Evolutionary conservation across 2,797 vertebrate species (phyloP).

Genomic region (Hapalemur alaotrensis): DNA sequence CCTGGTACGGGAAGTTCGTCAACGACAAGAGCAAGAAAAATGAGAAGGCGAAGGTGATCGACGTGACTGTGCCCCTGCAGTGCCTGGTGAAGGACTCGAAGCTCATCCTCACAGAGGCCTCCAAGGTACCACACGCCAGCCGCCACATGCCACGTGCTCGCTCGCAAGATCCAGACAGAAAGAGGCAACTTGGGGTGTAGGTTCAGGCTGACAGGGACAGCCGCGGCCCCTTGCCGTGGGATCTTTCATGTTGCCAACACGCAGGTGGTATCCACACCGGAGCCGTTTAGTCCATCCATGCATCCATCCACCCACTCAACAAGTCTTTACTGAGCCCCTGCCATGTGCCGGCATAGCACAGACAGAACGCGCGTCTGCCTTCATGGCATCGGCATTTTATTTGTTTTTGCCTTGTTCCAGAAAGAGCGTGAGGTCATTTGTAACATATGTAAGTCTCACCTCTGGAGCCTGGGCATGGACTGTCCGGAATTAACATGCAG

Average conservation of each 20-base stretch:
- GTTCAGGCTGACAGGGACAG: background rate
- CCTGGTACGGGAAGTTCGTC: slow-evolving; percentile 99
- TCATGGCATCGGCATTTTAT: rapidly evolving
- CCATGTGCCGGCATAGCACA: background rate
- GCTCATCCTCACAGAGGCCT: slow-evolving; percentile 97
- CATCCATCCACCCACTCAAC: too few species aligned
- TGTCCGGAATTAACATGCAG: background rate
- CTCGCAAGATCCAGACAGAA: background rate
- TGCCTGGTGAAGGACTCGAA: slow-evolving; percentile 99
- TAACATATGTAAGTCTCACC: background rate
- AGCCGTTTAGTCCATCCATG: rapidly evolving
- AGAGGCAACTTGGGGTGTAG: too few species aligned
- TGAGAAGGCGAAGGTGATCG: slow-evolving; percentile 96
- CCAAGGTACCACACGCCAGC: slow-evolving; percentile 88
- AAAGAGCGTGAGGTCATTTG: background rate
- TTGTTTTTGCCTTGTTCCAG: background rate
- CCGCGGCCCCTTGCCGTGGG: rapidly evolving
- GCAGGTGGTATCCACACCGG: rapidly evolving
- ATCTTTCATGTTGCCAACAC: rapidly evolving
- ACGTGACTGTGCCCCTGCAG: slow-evolving; percentile 97
- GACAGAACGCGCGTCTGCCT: background rate
- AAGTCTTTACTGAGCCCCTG: background rate
- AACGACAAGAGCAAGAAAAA: slow-evolving; percentile 95
- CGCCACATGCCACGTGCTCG: too few species aligned
- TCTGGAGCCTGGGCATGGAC: background rate